phyloP scores from a whole-genome alignment of 2,113 vertebrate genomes.

The Myotis davidii region DNA sequence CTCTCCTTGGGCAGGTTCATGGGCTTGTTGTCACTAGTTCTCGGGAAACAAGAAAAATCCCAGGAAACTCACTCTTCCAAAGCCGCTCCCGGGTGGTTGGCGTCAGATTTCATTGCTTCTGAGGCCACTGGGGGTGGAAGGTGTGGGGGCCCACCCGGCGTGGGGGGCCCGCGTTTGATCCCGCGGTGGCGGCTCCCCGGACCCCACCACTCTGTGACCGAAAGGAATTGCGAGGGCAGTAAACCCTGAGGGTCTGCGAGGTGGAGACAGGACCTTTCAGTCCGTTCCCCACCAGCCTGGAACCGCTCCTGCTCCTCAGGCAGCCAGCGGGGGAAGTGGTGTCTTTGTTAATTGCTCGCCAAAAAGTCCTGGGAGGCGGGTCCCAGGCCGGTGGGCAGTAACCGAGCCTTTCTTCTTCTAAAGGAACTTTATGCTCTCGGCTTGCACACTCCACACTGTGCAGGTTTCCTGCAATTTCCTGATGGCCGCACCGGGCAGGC shows the following conservation, averaged over 20 bases:
- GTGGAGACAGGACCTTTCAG: constrained; percentile 78
- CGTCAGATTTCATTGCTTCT: not conserved
- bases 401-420: constrained; percentile 66
- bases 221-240: constrained; percentile 78
- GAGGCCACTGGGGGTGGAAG: not conserved
- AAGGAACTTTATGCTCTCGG: constrained; percentile 67
- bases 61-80: not conserved
- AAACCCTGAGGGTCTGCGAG: constrained; percentile 78
- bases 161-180: too few relatives aligned
- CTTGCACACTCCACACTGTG: constrained; percentile 58
- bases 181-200: not conserved
- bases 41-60: not conserved
- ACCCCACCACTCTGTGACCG: constrained; percentile 73
- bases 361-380: constrained; percentile 77
- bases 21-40: not conserved
- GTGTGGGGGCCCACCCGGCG: too few relatives aligned
- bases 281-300: constrained; percentile 63
- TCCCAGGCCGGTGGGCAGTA: constrained; percentile 69
- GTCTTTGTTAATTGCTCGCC: constrained; percentile 84
- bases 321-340: constrained; percentile 83
- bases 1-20: not conserved
- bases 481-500: not conserved
- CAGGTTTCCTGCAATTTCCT: constrained; percentile 80
- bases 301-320: constrained; percentile 75
- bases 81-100: not conserved